Conservation (phyloP, 2,113 vertebrate species). For the Clinocottus analis region DNA sequence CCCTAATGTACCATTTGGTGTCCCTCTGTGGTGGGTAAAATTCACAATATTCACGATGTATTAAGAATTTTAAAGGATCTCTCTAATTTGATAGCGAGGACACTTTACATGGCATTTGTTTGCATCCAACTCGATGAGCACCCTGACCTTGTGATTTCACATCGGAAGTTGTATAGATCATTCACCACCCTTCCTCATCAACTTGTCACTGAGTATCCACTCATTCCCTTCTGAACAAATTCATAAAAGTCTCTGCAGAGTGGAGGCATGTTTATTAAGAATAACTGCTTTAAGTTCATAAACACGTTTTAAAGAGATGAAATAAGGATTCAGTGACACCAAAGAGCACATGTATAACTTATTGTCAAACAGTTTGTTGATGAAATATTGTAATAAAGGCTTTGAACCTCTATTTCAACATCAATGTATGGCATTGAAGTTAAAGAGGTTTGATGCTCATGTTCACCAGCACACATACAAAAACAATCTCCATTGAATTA, state of each 20-base stretch:
- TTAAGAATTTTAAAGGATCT: not conserved
- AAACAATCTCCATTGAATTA: not conserved
- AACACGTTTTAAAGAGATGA: not conserved
- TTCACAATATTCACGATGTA: not conserved
- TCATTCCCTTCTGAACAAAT: conserved; percentile 1
- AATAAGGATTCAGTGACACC: not conserved
- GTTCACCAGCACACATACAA: not conserved
- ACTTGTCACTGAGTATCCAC: not conserved
- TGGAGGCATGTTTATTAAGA: not conserved
- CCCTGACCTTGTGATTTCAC: not conserved
- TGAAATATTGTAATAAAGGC: not conserved
- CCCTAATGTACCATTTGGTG: not conserved
- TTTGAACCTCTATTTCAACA: not conserved
- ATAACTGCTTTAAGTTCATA: not conserved
- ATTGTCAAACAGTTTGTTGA: not conserved
- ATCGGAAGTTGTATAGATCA: too few species aligned
- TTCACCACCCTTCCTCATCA: not conserved
- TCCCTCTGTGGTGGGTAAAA: not conserved
- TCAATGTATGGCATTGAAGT: not conserved
- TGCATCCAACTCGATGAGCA: not conserved
- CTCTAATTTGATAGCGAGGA: not conserved
- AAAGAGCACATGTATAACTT: too few species aligned
- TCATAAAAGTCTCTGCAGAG: not conserved
- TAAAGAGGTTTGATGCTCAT: not conserved
- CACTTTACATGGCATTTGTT: not conserved